These are phyloP conservation scores for Botia almorhae DNA, from an alignment of 2,797 vertebrate genomes.

Conservation along the genomic window DNA sequence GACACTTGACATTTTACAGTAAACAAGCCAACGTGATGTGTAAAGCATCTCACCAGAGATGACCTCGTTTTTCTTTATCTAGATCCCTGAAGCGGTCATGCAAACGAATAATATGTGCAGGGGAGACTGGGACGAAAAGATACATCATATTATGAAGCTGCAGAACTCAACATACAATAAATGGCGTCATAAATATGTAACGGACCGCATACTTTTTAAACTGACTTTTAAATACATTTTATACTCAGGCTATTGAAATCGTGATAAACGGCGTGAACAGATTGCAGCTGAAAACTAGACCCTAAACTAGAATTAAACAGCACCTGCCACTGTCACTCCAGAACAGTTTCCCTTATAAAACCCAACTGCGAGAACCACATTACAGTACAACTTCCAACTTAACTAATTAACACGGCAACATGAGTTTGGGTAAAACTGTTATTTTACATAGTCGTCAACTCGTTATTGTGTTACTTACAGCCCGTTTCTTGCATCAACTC, in stretches of 20 bases:
- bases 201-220: neutral
- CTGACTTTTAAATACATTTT: neutral
- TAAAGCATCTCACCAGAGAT: constrained; percentile 72
- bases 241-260: too few species aligned
- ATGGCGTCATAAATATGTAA: neutral
- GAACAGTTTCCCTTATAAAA: neutral
- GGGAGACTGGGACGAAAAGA: constrained; percentile 72
- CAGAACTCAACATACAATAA: constrained; percentile 5
- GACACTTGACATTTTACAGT: neutral
- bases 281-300: neutral
- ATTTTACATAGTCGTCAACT: too few species aligned
- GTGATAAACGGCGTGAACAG: too few species aligned
- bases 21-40: neutral
- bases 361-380: neutral
- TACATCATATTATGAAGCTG: neutral
- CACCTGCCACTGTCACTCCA: constrained; percentile 28
- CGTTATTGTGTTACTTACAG: constrained; percentile 66
- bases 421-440: neutral
- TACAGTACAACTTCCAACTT: neutral
- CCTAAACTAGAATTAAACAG: neutral
- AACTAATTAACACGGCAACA: neutral
- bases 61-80: constrained; percentile 75
- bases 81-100: constrained; percentile 76
- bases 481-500: constrained; percentile 73
- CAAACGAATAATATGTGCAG: constrained; percentile 75